These are phyloP conservation scores for Albula glossodonta DNA, from an alignment of 2,113 vertebrate genomes.

Conservation along the genomic window DNA sequence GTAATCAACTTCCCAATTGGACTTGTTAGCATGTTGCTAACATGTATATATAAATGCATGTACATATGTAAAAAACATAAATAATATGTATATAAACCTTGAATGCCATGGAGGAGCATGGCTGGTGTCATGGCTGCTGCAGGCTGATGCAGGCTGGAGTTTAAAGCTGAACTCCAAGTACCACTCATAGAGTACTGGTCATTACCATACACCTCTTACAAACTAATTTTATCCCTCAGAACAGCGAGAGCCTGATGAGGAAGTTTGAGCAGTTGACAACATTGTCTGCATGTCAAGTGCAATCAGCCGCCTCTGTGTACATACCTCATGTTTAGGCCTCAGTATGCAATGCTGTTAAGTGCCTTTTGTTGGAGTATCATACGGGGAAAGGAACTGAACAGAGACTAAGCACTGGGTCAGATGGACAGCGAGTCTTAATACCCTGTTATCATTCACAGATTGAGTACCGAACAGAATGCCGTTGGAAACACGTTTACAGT, in stretches of 20 bases:
- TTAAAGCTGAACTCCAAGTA: neutral
- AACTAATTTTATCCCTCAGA: neutral
- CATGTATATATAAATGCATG: too few species aligned
- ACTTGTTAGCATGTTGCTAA: too few species aligned
- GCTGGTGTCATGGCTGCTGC: neutral
- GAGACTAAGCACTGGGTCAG: neutral
- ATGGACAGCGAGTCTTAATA: neutral
- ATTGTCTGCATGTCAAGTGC: neutral
- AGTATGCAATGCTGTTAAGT: neutral
- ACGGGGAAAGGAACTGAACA: neutral
- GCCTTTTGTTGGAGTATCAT: neutral
- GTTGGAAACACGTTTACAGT: neutral
- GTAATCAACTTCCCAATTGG: too few species aligned
- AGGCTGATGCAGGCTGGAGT: neutral
- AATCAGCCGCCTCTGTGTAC: neutral
- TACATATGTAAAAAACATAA: too few species aligned
- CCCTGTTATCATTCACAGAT: neutral
- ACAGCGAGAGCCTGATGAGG: neutral
- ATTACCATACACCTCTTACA: neutral
- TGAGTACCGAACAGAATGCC: neutral
- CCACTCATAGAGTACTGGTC: neutral
- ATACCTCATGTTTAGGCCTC: neutral
- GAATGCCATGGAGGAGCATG: neutral
- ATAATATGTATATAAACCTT: too few species aligned
- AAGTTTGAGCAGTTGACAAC: neutral